Evolutionary conservation across 2,797 vertebrate genomes (phyloP), one percentile per base, ranked within the genome.

Genomic region (Diplodus puntazzo): DNA sequence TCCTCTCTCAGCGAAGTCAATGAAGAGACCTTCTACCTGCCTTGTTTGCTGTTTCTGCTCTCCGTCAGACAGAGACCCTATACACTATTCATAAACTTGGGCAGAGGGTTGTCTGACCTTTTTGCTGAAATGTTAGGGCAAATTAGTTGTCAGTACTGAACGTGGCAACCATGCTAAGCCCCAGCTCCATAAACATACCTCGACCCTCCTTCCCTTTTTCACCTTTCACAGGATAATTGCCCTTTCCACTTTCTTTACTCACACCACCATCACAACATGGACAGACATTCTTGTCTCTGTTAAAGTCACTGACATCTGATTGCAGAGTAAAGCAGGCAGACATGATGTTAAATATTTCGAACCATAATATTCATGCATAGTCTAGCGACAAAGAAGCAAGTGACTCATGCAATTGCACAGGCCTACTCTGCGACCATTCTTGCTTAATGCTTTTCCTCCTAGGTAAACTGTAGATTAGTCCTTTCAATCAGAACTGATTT

Each of bases 81-180:
- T 92, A 81, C 89, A 89, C 88, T 92, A 92, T 93, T 93, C 88
- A 91, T 93, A 92, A 87, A 91, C 88, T 80, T 83, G 75, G 86
- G 78, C 87, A 85, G 81, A 89, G 89, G 86, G 85, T 90, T 92
- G 91, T 89, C 88, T 95, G 93, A 94, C 95, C 94, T 95, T 95
- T 94, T 90, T 83, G 84, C 84, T 88, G 84, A 94, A 94, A 94
- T 93, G 94, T 93, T 94, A 92, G 92, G 90, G 92, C 92, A 95
- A 95, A 95, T 95, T 90, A 95, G 94, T 94, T 94, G 94, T 93
- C 94, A 92, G 86, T 45, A 45, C 68, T 63, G 76, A 78, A 94
- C 86, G 89, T 92, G 93, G 83, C 72, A 58, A 69, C 85, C 91
- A 89, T 92, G 86, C 87, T 87, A 90, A 93, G 63, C 58, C 80